Conservation (phyloP, 2,113 vertebrate genomes). For the Sorex araneus region DNA sequence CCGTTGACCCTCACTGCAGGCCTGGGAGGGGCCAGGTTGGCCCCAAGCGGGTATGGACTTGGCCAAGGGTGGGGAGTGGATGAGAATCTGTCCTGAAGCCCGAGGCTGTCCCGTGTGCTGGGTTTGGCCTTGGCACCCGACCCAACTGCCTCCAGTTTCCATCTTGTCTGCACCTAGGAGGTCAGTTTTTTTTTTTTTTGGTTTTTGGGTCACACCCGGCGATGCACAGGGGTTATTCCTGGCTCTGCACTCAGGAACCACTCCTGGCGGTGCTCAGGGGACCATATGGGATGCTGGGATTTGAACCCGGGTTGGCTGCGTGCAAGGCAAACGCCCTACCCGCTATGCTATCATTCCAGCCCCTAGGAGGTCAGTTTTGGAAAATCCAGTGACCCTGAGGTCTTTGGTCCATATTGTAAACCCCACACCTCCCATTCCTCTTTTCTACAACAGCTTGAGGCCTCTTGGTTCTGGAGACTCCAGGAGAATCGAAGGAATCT, state of each 20-base stretch:
- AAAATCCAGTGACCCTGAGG: neutral
- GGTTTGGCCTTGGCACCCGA: neutral
- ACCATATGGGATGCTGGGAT: too few relatives aligned
- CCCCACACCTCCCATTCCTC: neutral
- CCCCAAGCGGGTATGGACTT: too few relatives aligned
- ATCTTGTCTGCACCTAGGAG: neutral
- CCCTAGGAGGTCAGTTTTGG: neutral
- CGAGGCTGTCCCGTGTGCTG: fast-evolving
- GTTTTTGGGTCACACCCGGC: too few relatives aligned
- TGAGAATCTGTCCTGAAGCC: fast-evolving
- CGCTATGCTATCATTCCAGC: neutral
- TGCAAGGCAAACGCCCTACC: too few relatives aligned
- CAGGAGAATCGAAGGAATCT: fast-evolving
- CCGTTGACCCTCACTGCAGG: too few relatives aligned
- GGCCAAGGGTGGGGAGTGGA: neutral
- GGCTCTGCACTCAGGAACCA: too few relatives aligned
- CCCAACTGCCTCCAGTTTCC: neutral
- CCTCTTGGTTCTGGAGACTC: neutral
- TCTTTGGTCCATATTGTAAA: too few relatives aligned
- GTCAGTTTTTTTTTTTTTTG: neutral
- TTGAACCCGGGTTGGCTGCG: too few relatives aligned
- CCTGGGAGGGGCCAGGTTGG: too few relatives aligned
- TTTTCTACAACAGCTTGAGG: constrained; percentile 16
- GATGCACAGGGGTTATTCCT: too few relatives aligned
- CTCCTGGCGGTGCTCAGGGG: too few relatives aligned